Conservation (phyloP, 1,140 invertebrate species). For the Leptinotarsa lineolata region DNA sequence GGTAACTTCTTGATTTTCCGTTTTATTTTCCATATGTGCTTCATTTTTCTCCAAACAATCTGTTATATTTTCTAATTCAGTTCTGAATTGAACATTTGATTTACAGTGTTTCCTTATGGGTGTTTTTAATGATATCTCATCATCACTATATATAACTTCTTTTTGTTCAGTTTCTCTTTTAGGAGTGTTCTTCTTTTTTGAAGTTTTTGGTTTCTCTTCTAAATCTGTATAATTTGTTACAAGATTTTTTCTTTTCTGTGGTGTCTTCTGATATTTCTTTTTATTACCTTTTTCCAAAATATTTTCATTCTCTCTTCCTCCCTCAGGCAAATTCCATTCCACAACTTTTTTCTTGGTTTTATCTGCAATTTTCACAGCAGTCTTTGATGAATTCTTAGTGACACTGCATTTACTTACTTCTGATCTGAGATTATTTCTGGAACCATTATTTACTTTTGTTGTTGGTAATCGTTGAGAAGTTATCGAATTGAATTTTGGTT, state of each 20-base stretch:
- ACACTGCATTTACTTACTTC: not conserved
- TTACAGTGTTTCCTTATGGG: conserved; percentile 4
- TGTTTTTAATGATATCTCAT: conserved; percentile 21
- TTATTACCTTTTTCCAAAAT: not conserved
- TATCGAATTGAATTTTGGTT: too few species aligned
- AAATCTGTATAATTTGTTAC: not conserved
- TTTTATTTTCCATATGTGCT: too few species aligned
- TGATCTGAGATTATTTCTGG: not conserved
- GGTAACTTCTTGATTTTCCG: too few species aligned
- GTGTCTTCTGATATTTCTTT: not conserved
- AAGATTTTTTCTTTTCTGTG: not conserved
- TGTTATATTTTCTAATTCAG: too few species aligned
- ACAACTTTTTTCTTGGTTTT: not conserved
- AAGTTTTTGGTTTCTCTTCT: not conserved
- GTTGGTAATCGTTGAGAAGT: not conserved
- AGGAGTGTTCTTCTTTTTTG: not conserved
- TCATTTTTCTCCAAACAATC: too few species aligned
- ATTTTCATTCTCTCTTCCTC: not conserved
- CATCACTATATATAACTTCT: conserved; percentile 20
- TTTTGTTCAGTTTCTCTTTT: not conserved
- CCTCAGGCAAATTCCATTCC: not conserved
- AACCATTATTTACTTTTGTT: not conserved
- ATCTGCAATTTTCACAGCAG: not conserved
- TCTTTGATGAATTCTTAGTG: not conserved
- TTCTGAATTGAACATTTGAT: not conserved